These are phyloP conservation scores for Palythoa grandis DNA, from an alignment of 92 coral and sea anemone species.

Conservation along the genomic window DNA sequence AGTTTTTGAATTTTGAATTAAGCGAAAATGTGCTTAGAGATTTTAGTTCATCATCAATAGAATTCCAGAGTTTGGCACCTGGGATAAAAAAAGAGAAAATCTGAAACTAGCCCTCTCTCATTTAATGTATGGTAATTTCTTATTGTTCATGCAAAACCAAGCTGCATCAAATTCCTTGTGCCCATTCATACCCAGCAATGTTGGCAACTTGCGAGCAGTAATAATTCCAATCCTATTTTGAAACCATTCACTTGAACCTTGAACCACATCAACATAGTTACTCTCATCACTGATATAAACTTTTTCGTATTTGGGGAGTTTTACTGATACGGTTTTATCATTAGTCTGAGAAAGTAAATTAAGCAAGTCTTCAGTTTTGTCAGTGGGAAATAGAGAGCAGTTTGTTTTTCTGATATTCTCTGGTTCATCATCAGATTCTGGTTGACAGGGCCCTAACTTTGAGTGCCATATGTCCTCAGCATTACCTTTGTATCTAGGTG, in stretches of 20 bases:
- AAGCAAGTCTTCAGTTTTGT: constrained; percentile 34
- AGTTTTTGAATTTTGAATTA: background rate
- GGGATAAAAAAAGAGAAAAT: too few relatives aligned
- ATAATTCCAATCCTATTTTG: background rate
- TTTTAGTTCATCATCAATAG: background rate
- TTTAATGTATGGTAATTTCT: background rate
- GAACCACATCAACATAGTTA: constrained; percentile 35
- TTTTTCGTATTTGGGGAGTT: constrained; percentile 43
- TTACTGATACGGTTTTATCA: constrained; percentile 38
- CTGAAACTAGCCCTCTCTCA: background rate
- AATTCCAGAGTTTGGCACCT: background rate
- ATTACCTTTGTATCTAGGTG: constrained; percentile 47
- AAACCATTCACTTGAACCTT: constrained; percentile 38
- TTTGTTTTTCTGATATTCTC: constrained; percentile 6
- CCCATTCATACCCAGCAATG: constrained; percentile 44
- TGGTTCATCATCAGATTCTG: constrained; percentile 9
- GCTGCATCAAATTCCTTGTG: constrained; percentile 39
- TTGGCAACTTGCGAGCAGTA: constrained; percentile 41
- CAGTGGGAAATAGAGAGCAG: constrained; percentile 37
- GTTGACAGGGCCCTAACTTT: constrained; percentile 12
- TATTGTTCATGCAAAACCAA: constrained; percentile 51
- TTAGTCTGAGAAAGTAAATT: constrained; percentile 2
- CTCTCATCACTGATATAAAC: constrained; percentile 20
- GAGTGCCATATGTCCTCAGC: constrained; percentile 61
- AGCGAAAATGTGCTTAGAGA: background rate